Conservation (phyloP, 2,888 invertebrate species). For the Alloscopus bannaensis region DNA sequence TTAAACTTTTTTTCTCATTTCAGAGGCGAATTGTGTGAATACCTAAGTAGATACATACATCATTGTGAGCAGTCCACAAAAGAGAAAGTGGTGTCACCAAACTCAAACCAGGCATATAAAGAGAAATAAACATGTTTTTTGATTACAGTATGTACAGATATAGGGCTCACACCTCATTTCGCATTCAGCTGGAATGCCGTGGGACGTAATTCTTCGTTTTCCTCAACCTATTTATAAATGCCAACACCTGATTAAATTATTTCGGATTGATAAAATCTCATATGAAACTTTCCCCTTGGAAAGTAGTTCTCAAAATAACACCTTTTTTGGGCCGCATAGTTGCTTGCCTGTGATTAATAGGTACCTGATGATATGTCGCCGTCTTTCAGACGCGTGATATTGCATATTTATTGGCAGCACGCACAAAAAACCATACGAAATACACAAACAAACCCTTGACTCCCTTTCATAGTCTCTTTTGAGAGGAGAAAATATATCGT, state of each 20-base stretch:
- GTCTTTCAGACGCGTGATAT: conserved; percentile 61
- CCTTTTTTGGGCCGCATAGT: conserved; percentile 43
- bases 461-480: not conserved
- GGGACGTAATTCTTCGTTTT: conserved; percentile 61
- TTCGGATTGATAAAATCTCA: conserved; percentile 62
- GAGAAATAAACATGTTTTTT: too few relatives aligned
- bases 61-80: too few relatives aligned
- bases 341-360: conserved; percentile 55
- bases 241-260: conserved; percentile 65
- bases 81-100: too few relatives aligned
- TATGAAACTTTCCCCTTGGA: conserved; percentile 36
- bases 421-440: conserved; percentile 36
- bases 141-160: too few relatives aligned
- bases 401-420: conserved; percentile 65
- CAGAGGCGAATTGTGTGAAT: not conserved
- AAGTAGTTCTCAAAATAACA: conserved; percentile 42
- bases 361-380: conserved; percentile 62
- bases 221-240: conserved; percentile 63
- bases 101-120: too few relatives aligned
- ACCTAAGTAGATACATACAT: too few relatives aligned
- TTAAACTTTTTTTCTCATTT: too few relatives aligned
- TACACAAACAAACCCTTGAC: too few relatives aligned
- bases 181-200: conserved; percentile 50
- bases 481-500: conserved; percentile 4
- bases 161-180: conserved; percentile 55